Evolutionary conservation across 2,797 vertebrate genomes (phyloP).

Genomic region (Urosaurus nigricauda): DNA sequence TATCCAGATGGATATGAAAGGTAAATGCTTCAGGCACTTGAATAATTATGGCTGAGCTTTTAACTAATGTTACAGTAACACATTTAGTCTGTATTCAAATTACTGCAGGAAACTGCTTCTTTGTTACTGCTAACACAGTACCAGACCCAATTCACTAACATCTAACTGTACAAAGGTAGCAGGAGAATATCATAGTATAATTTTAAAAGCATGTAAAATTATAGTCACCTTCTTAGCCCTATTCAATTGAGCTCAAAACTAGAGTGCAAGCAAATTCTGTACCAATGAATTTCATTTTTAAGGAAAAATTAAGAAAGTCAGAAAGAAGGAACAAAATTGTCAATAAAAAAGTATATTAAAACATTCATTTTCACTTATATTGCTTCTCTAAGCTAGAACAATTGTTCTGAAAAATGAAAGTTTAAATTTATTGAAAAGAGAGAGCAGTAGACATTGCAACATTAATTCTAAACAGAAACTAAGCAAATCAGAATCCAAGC

Average conservation of each 20-base stretch:
- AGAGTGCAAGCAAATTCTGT: not conserved
- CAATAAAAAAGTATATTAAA: not conserved
- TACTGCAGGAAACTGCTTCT: not conserved
- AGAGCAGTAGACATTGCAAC: slow-evolving; percentile 1
- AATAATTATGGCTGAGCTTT: slow-evolving; percentile 31
- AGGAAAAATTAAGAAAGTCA: not conserved
- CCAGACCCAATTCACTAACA: not conserved
- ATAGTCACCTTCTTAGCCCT: not conserved
- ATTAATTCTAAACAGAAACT: not conserved
- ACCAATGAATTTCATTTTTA: not conserved
- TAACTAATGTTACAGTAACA: not conserved
- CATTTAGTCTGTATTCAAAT: slow-evolving; percentile 1
- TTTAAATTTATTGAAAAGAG: slow-evolving; percentile 29
- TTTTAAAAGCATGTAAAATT: not conserved
- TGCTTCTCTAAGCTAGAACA: slow-evolving; percentile 33
- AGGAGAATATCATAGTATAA: not conserved
- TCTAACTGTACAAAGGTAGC: not conserved
- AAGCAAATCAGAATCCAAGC: too few relatives aligned
- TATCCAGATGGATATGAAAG: slow-evolving; percentile 39
- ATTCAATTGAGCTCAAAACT: not conserved
- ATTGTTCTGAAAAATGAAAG: slow-evolving; percentile 51
- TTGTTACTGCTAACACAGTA: not conserved
- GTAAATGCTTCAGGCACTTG: slow-evolving; percentile 43
- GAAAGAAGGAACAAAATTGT: not conserved
- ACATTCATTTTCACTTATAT: slow-evolving; percentile 38